Evolutionary conservation across 2,113 vertebrate species (phyloP), one percentile per base, ranked within the genome.

Genomic region (Rattus rattus): DNA sequence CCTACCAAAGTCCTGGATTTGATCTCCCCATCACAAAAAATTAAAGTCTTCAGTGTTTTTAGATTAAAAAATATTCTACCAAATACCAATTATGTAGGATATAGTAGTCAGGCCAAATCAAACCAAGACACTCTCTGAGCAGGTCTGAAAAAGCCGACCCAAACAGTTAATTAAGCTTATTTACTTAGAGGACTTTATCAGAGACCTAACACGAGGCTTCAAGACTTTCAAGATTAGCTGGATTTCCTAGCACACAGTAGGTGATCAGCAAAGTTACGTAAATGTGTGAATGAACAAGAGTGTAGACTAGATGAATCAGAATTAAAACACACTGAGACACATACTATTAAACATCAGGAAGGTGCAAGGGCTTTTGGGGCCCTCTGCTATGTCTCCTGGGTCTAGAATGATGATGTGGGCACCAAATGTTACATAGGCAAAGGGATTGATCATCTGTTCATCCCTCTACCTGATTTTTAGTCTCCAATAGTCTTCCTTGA

Each of bases 21-120:
- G 52, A 39, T 56, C 9, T 75, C 87, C 24, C 63, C 26, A 56
- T 26, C n/a, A 54, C 8, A 73, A 56, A 54, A 54, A 54, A 54
- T 3, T n/a, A 22, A 69, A 94, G 30, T 73, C 73, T 97, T 88
- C 88, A 92, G 24, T 80, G 10, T 52, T 88, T 94, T 73, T 69
- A 33, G n/a, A 52, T 70, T 49, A 86, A 88, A 75, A 28, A 86
- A 36, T 65, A 95, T 30, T 93, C 47, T 95, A 90, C 20, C 7
- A 73, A 67, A 76, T 16, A 39, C 17, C 39, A 54, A 49, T 49
- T 67, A 47, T 1, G 33, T 65, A 96, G 33, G 75, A 30, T 92
- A 5, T 24, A 91, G 76, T 36, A 84, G 36, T 43, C 47, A 88
- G 92, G 90, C 28, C n/a, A n/a, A 89, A 43, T 7, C 14, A 79